Evolutionary conservation across 2,888 invertebrate species (phyloP).

Genomic region (Cantharis rustica): DNA sequence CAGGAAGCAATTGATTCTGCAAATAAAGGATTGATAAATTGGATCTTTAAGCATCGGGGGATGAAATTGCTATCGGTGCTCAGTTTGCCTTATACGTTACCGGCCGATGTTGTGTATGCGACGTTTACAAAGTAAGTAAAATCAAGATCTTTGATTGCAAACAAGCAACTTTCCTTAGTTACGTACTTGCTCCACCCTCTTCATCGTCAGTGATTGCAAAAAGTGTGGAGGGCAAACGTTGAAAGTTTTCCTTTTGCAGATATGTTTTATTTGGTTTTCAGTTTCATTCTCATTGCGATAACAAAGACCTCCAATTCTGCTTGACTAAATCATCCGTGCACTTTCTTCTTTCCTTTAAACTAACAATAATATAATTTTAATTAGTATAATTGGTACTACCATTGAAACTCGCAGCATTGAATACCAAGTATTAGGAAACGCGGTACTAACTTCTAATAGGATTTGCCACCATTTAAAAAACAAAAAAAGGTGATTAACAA

Average conservation of each 20-base stretch:
- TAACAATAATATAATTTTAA: slow-evolving; percentile 42
- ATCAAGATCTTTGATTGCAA: background rate
- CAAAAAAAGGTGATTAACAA: slow-evolving; percentile 32
- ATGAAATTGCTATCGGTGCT: slow-evolving; percentile 80
- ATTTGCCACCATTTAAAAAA: slow-evolving; percentile 25
- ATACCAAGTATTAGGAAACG: slow-evolving; percentile 54
- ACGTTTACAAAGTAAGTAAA: slow-evolving; percentile 83
- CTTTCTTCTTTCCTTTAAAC: background rate
- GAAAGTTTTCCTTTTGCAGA: too few species aligned
- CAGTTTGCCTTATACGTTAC: slow-evolving; percentile 84
- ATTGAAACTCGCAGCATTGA: slow-evolving; percentile 53
- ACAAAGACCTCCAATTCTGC: too few species aligned
- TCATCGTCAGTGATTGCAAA: too few species aligned
- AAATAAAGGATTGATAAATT: slow-evolving; percentile 87
- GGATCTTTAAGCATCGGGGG: slow-evolving; percentile 84
- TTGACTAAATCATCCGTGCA: background rate
- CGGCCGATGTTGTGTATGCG: slow-evolving; percentile 85
- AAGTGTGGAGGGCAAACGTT: too few species aligned
- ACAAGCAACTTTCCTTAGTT: too few species aligned
- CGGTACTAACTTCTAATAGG: slow-evolving; percentile 30
- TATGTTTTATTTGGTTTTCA: too few species aligned
- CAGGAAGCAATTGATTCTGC: slow-evolving; percentile 93
- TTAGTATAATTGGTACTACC: slow-evolving; percentile 53
- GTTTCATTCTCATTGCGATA: too few species aligned
- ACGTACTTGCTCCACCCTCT: too few species aligned